Base-by-base conservation (phyloP, 2,113 vertebrate species). In the Bombycilla garrulus region DNA sequence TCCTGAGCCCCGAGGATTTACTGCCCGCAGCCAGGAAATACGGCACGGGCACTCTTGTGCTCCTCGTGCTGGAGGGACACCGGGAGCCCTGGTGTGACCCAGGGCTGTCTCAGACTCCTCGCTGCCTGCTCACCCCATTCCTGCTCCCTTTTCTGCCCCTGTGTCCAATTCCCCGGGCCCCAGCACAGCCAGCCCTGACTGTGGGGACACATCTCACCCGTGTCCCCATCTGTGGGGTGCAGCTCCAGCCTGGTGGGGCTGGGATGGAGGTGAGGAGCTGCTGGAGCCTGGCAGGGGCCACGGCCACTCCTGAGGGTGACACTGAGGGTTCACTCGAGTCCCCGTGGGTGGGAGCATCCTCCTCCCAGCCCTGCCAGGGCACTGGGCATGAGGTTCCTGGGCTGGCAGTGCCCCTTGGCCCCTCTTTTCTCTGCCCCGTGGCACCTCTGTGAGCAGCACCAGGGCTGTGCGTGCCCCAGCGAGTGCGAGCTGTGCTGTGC, bases 111-210 rank as follows among this genome's bases (percentile, higher is more conserved):
- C 13, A 6, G 20, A 2, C 23, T 33, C 7, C 35, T 31, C n/a
- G 6, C 17, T 12, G 19, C 26, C 15, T 14, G 11, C 42, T 13
- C 11, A 10, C 29, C 56, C 73, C 29, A 2, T 11, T 58, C 81
- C 74, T 17, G 28, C 57, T 29, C 67, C 51, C 24, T 53, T 6
- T 33, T 15, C 58, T 50, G 28, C 25, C 56, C 44, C 2, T 0
- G 1, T 1, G 2, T 2, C 25, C 28, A 1, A 6, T 19, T 12
- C 10, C n/a, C 17, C 2, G 8, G 2, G 10, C 17, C 61, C 35
- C 3, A 1, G 33, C 76, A 5, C 0, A 9, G 76, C 13, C 38
- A 29, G 67, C 26, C 5, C 29, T 4, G 5, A 3, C 16, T 7
- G 5, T 4, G 36, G 42, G 50, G 57, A 53, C 60, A n/a, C 36